Conservation (phyloP, 2,113 vertebrate species). For the Telmatochromis sp. region DNA sequence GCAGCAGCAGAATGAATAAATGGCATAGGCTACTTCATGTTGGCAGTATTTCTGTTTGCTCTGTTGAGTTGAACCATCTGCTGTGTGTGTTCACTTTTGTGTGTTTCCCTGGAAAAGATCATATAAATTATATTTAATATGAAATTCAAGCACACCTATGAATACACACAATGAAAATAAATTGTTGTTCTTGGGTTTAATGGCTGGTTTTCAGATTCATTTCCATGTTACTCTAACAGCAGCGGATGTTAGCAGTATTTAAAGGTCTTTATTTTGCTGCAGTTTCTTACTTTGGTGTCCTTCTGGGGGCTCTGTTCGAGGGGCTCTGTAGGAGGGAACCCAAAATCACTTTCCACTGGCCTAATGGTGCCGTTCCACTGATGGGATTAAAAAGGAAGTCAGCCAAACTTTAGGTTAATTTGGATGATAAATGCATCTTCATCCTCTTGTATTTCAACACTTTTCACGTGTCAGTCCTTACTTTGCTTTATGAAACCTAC, state of each 20-base stretch:
- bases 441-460: neutral
- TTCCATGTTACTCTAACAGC: neutral
- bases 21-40: accelerated
- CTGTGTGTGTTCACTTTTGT: neutral
- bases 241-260: neutral
- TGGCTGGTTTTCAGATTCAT: neutral
- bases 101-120: neutral
- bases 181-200: neutral
- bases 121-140: neutral
- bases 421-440: neutral
- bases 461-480: neutral
- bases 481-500: neutral
- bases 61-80: neutral
- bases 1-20: neutral
- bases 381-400: neutral
- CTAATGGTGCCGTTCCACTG: neutral
- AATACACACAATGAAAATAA: neutral
- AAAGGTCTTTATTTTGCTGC: neutral
- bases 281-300: neutral
- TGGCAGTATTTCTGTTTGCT: neutral
- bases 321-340: neutral
- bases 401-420: neutral
- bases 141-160: neutral
- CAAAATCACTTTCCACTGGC: neutral
- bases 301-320: neutral